These are phyloP conservation scores for Chymomyza caudatula DNA, from an alignment of 2,888 invertebrate genomes.

Conservation along the genomic window DNA sequence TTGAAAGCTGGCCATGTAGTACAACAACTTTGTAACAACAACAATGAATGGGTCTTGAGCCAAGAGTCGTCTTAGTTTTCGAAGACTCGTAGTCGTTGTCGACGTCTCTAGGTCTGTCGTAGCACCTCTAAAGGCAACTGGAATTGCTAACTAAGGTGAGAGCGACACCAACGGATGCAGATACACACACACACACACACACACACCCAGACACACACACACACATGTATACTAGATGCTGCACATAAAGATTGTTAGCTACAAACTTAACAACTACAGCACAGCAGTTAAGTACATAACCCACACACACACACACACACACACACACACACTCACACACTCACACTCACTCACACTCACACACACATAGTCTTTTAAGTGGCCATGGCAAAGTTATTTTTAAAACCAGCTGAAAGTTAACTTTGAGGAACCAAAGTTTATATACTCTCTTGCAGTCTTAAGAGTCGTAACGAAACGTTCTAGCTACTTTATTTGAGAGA, in stretches of 20 bases:
- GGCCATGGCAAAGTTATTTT: not conserved
- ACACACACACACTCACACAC: no score
- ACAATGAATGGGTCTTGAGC: not conserved
- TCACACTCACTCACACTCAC: not conserved
- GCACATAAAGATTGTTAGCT: not conserved
- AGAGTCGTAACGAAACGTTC: not conserved
- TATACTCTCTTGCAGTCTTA: not conserved
- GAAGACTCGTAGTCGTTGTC: not conserved
- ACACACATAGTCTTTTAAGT: not conserved
- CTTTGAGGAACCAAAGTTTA: not conserved
- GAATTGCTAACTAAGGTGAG: not conserved
- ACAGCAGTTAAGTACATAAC: not conserved
- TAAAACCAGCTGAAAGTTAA: not conserved
- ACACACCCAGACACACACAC: not conserved
- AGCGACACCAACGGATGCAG: not conserved
- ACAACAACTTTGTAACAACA: not conserved
- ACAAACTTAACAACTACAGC: not conserved
- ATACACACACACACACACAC: not conserved
- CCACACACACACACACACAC: not conserved
- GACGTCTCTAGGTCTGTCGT: not conserved
- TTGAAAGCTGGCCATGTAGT: not conserved
- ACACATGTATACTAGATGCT: not conserved
- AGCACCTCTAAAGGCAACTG: not conserved
- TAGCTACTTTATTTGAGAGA: no score
- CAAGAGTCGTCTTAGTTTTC: not conserved